Percentiles rank a stretch among this genome's conserved stretches.
These are phyloP conservation scores for Pagetopsis macropterus DNA, from an alignment of 2,797 vertebrate genomes.

Conservation along the genomic window DNA sequence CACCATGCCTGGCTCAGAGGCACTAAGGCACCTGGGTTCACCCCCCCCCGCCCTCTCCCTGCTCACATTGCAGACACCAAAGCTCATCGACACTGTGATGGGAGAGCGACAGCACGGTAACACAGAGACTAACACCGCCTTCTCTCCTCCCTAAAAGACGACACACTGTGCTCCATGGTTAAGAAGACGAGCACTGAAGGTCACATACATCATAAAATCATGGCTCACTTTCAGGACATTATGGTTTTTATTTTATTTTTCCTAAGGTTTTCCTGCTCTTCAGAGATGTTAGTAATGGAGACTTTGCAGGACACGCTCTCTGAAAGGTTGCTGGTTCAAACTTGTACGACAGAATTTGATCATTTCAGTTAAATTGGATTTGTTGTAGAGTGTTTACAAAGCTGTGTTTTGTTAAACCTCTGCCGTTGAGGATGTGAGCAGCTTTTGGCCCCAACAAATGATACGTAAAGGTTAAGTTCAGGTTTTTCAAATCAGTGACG, in stretches of 20 bases:
- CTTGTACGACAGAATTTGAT: neutral
- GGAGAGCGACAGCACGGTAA: neutral
- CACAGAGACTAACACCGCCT: neutral
- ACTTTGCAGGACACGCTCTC: neutral
- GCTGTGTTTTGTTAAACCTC: neutral
- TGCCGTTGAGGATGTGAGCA: neutral
- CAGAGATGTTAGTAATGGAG: neutral
- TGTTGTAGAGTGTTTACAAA: neutral
- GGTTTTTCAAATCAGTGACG: neutral
- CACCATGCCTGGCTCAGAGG: conserved; percentile 6
- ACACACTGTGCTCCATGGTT: conserved; percentile 29
- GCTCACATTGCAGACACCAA: neutral
- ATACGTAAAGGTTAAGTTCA: neutral
- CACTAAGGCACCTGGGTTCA: neutral
- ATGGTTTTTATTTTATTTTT: neutral
- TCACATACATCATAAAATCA: neutral
- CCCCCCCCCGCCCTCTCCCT: neutral
- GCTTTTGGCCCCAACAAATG: no score
- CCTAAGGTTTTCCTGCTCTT: neutral
- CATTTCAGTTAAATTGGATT: neutral
- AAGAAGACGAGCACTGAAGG: neutral
- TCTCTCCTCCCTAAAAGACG: neutral
- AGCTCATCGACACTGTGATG: conserved; percentile 22
- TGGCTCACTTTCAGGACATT: neutral
- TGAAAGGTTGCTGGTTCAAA: neutral